Percentiles rank a stretch among this genome's conserved stretches.
Conservation (phyloP, 2,113 vertebrate species). For the Cephalopholis sonnerati region DNA sequence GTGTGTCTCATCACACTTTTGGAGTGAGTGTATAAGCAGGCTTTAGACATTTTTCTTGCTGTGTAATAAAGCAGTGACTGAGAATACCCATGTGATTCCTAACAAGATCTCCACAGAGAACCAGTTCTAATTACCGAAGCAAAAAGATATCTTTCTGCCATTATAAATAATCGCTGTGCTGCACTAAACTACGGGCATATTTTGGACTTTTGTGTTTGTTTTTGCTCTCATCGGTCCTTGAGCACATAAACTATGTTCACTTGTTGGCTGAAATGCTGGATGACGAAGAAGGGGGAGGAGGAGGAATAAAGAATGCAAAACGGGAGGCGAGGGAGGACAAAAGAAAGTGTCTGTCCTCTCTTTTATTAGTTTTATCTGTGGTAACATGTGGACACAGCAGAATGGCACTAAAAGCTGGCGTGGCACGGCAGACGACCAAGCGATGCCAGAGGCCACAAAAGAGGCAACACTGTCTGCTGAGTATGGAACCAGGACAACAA, state of each 20-base stretch:
- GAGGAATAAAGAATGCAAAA: slow-evolving; percentile 58
- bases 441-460: slow-evolving; percentile 70
- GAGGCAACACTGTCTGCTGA: slow-evolving; percentile 60
- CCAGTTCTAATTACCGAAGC: slow-evolving; percentile 29
- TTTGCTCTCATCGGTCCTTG: slow-evolving; percentile 37
- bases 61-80: neutral
- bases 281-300: slow-evolving; percentile 28
- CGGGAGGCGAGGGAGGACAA: slow-evolving; percentile 30
- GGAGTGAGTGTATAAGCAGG: neutral
- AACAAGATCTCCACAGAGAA: slow-evolving; percentile 28
- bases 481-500: slow-evolving; percentile 61
- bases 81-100: slow-evolving; percentile 22
- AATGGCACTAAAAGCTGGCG: slow-evolving; percentile 58
- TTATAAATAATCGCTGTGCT: slow-evolving; percentile 31
- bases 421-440: slow-evolving; percentile 32
- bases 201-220: slow-evolving; percentile 27
- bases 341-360: slow-evolving; percentile 49
- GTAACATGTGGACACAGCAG: slow-evolving; percentile 54
- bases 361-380: slow-evolving; percentile 66
- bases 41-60: neutral
- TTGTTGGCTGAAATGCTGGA: slow-evolving; percentile 16
- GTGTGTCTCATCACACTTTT: neutral
- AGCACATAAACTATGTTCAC: slow-evolving; percentile 18
- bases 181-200: neutral
- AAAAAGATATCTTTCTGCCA: slow-evolving; percentile 34